Conservation (phyloP, 2,113 vertebrate genomes). For the Pipra filicauda region DNA sequence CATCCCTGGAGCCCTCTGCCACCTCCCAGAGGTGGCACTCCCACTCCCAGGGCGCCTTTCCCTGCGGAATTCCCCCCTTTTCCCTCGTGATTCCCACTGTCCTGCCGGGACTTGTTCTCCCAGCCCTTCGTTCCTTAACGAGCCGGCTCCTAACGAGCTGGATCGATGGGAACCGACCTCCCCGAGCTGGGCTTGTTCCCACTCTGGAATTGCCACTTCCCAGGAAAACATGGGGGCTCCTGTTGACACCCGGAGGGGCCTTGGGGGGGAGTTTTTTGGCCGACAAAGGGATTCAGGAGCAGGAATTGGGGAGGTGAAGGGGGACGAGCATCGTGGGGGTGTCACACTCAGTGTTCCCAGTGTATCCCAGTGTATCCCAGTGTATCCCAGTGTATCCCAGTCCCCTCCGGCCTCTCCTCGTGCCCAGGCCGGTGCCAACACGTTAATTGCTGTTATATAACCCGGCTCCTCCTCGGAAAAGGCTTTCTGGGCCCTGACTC, state of each 20-base stretch:
- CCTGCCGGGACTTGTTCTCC: background rate
- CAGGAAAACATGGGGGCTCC: background rate
- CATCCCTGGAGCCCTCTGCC: background rate
- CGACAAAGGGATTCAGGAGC: background rate
- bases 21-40: too few relatives aligned
- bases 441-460: slow-evolving; percentile 1
- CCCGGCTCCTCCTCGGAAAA: background rate
- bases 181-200: background rate
- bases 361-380: background rate
- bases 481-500: background rate
- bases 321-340: rapidly evolving
- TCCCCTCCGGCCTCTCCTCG: background rate
- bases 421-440: background rate
- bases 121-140: background rate
- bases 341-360: background rate
- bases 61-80: background rate
- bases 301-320: rapidly evolving
- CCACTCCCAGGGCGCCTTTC: background rate
- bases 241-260: background rate
- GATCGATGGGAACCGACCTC: background rate
- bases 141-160: too few relatives aligned
- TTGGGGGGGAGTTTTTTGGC: background rate
- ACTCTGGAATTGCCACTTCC: background rate
- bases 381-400: background rate
- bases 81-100: background rate